Base-by-base conservation (phyloP, 2,797 vertebrate genomes). In the Danionella dracula region DNA sequence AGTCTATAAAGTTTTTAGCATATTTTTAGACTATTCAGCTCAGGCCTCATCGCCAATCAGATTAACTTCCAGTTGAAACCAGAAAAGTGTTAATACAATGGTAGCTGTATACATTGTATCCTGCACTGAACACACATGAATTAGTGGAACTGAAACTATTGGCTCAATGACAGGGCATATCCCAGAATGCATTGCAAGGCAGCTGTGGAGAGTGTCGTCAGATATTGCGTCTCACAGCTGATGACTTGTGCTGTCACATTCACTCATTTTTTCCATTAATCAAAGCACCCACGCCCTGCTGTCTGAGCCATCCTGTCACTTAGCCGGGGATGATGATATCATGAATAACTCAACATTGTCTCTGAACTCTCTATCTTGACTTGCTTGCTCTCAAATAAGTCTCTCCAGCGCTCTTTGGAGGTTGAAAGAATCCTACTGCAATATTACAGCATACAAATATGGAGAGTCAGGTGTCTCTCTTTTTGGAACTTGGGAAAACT, bases 241-340 rank as follows among this genome's bases (percentile, higher is more conserved):
- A 35, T 88, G 81, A 86, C 85, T 83, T 84, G 85, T 73, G 70
- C 84, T 83, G 87, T 87, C 85, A 66, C 75, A 81, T 79, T 79
- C 81, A 81, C 82, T 88, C 81, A 84, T 70, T 77, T 70, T 68
- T 64, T 75, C 82, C 80, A 90, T 89, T 90, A 84, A 87, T 89
- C 86, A 87, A 74, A 35, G 73, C 71, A 76, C 75, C 78, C 70
- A 74, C 79, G 77, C 77, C 60, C 82, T 67, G 62, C 83, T 79
- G 79, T 84, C 84, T 77, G 76, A 67, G 71, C 51, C 32, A 57
- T 55, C 41, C 63, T 56, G 46, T 70, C 68, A 75, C 67, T 70
- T 53, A 60, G 68, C 75, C 66, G 58, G 35, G 60, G 68, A 69
- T 61, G 68, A 75, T 57, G 19, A 51, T 61, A 50, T 68, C 59